Percentiles rank a stretch among this genome's conserved stretches.
phyloP scores from a whole-genome alignment of 2,888 invertebrate genomes.

The Oegoconia quadripuncta region DNA sequence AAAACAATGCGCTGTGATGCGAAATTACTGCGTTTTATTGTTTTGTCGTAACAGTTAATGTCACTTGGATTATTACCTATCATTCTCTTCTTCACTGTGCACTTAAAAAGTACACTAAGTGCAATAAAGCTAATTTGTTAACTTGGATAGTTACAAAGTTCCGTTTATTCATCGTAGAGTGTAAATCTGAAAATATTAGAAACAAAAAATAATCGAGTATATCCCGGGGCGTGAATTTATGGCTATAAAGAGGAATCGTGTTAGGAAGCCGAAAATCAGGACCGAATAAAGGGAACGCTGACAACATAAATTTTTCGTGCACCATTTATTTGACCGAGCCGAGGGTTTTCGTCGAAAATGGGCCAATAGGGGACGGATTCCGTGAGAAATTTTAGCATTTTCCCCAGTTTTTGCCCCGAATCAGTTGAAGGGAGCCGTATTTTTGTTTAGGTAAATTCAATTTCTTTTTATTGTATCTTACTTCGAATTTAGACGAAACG shows the following conservation, averaged over 20 bases:
- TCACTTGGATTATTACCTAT: too few relatives aligned
- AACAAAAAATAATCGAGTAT: not conserved
- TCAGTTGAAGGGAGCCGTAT: slow-evolving; percentile 13
- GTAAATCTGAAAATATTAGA: too few relatives aligned
- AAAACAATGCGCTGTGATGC: too few relatives aligned
- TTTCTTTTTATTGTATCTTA: slow-evolving; percentile 12
- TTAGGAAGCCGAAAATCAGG: slow-evolving; percentile 18
- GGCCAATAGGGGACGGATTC: slow-evolving; percentile 37
- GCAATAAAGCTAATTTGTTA: too few relatives aligned
- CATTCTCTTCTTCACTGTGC: too few relatives aligned
- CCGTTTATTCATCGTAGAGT: too few relatives aligned
- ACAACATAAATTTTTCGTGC: slow-evolving; percentile 64
- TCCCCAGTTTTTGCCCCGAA: slow-evolving; percentile 19
- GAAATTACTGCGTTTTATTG: too few relatives aligned
- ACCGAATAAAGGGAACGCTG: slow-evolving; percentile 38
- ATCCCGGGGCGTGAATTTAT: slow-evolving; percentile 9
- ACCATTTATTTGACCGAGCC: slow-evolving; percentile 66
- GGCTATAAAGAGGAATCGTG: slow-evolving; percentile 9
- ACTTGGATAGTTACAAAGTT: too few relatives aligned
- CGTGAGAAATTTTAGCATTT: slow-evolving; percentile 25
- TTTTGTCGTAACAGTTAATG: too few relatives aligned
- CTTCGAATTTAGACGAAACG: not conserved
- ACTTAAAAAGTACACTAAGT: too few relatives aligned
- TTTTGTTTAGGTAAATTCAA: slow-evolving; percentile 22
- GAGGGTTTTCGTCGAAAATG: slow-evolving; percentile 42